Percentiles rank a stretch among this genome's conserved stretches.
These are phyloP conservation scores for Nephrotoma appendiculata DNA, from an alignment of 2,888 invertebrate genomes.

Conservation along the genomic window DNA sequence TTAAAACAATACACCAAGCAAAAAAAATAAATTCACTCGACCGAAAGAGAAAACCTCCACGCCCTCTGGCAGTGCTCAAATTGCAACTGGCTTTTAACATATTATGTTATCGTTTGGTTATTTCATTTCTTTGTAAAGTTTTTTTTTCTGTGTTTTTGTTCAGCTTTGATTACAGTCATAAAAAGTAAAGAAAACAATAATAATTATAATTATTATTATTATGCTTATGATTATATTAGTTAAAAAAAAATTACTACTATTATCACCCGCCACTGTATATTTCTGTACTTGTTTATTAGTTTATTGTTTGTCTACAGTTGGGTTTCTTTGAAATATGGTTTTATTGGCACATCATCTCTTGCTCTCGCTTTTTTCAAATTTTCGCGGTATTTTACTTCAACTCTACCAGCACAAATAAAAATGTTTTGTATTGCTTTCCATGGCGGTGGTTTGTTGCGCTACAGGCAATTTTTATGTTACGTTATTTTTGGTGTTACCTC, in stretches of 20 bases:
- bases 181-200: not conserved
- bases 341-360: not conserved
- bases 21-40: not conserved
- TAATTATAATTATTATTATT: not conserved
- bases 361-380: not conserved
- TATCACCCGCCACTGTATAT: not conserved
- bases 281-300: not conserved
- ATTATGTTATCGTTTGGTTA: not conserved
- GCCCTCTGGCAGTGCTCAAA: slow-evolving; percentile 7
- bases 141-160: not conserved
- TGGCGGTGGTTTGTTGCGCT: not conserved
- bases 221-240: not conserved
- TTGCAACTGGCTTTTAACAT: slow-evolving; percentile 5
- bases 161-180: not conserved
- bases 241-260: not conserved
- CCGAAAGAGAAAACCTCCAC: slow-evolving; percentile 5
- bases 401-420: not conserved
- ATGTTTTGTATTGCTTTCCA: not conserved
- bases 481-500: not conserved
- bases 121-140: not conserved
- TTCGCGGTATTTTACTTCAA: not conserved
- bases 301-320: not conserved
- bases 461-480: not conserved
- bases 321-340: not conserved
- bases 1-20: not conserved